phyloP scores from a whole-genome alignment of 2,113 vertebrate genomes.

The Cottus gobio region DNA sequence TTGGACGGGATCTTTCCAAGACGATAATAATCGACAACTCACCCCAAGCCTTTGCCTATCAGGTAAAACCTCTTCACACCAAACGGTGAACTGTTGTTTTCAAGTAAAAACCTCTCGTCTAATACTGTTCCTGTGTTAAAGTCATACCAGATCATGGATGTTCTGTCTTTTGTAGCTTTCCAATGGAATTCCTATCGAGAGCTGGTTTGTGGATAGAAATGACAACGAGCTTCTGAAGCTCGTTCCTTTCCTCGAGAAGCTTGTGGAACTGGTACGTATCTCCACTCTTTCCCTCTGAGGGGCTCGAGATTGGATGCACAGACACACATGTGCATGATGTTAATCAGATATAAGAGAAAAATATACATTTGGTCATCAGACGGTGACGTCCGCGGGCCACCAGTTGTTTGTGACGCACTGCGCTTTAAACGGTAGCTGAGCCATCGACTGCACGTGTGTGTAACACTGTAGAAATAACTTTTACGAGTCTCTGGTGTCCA shows the following conservation, averaged over 20 bases:
- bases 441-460: too few species aligned
- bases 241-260: slow-evolving; percentile 98
- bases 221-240: slow-evolving; percentile 98
- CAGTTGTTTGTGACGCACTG: too few species aligned
- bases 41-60: slow-evolving; percentile 99
- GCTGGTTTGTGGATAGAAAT: slow-evolving; percentile 99
- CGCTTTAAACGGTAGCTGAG: too few species aligned
- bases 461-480: too few species aligned
- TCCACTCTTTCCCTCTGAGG: not conserved
- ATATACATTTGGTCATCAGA: too few species aligned
- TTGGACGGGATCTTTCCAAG: slow-evolving; percentile 98
- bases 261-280: slow-evolving; percentile 93
- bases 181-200: slow-evolving; percentile 99
- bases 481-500: too few species aligned
- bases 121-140: not conserved
- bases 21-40: slow-evolving; percentile 99
- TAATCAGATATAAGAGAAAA: not conserved
- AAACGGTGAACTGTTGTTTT: not conserved
- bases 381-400: too few species aligned
- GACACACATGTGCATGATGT: not conserved
- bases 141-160: not conserved
- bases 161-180: slow-evolving; percentile 86
- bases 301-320: not conserved
- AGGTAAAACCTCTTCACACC: slow-evolving; percentile 82
- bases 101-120: not conserved